Base-by-base conservation (phyloP, 2,888 invertebrate genomes). In the Rhaphigaster nebulosa region DNA sequence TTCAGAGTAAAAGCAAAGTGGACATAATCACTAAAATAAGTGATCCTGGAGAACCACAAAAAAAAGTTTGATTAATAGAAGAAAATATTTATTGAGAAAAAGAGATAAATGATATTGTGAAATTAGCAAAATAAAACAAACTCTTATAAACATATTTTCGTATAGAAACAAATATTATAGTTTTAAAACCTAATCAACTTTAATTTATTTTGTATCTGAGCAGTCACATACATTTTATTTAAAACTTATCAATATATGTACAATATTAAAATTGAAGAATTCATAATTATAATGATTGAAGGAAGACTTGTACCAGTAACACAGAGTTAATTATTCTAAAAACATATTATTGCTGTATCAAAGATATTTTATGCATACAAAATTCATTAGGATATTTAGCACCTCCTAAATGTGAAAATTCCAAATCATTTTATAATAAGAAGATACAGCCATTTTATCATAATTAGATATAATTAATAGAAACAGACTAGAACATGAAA, bases 31-130 rank as follows among this genome's bases (percentile, higher is more conserved):
- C 45, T 45, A 10, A 15, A 52, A 15, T 52, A 15, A 52, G 52
- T 52, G 13, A 52, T 52, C 12, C 52, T 52, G 1, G 18, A 52
- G 52, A 52, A 52, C 12, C 10, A 52, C 1, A 1, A 52, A 8
- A 52, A 52, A 52, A 52, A 52, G 2, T 12, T 52, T 20, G 65
- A 34, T 38, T 76, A 76, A 38, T 76, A 76, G 70, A 76, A 38
- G 38, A 76, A 76, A 76, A 76, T 76, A 76, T 76, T 76, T 76
- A 76, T 38, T 76, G 70, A 76, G 38, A 76, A 38, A 76, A 76
- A 76, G 38, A 0, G 3, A 18, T 6, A 76, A 38, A 76, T 20
- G n/a, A 38, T 20, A 38, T 38, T 8, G 8, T 76, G 34, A 76
- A 76, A 76, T 38, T 76, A 6, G 70, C 70, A 76, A 76, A 76